These are phyloP conservation scores for Echinometra lucunter DNA, from an alignment of 53 echinoderm and acorn worm genomes.

Conservation along the genomic window DNA sequence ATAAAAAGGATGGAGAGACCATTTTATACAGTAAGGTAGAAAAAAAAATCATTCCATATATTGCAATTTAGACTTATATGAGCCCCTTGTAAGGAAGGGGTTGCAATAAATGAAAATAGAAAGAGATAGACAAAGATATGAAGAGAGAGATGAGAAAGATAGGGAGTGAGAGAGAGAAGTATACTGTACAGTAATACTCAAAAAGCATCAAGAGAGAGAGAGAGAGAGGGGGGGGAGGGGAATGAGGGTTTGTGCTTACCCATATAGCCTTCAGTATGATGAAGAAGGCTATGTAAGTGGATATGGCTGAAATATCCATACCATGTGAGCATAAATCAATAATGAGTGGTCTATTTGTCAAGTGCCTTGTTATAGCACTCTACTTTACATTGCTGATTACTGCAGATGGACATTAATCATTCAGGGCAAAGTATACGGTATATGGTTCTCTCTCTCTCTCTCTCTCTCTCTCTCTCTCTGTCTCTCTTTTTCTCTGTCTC, in stretches of 20 bases:
- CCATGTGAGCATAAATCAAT: conserved; percentile 35
- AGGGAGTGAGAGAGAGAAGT: too few species aligned
- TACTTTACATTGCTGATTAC: conserved; percentile 22
- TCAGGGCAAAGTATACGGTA: not conserved
- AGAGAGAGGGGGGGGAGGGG: not conserved
- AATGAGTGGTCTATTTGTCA: conserved; percentile 61
- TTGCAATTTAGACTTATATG: too few species aligned
- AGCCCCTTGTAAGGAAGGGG: too few species aligned
- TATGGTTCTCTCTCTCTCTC: not conserved
- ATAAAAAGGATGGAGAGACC: too few species aligned
- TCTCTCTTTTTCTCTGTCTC: not conserved
- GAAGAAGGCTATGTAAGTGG: not conserved
- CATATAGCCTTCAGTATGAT: not conserved
- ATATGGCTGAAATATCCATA: not conserved
- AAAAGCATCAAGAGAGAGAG: not conserved
- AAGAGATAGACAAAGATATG: too few species aligned
- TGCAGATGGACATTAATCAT: conserved; percentile 47
- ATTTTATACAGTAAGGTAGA: too few species aligned
- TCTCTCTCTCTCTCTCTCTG: conserved; percentile 13
- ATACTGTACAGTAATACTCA: too few species aligned
- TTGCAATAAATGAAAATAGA: too few species aligned
- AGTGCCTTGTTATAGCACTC: conserved; percentile 57
- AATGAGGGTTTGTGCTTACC: not conserved
- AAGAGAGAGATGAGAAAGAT: too few species aligned
- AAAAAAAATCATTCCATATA: too few species aligned